Evolutionary conservation across 1,140 invertebrate species (phyloP).

Genomic region (Globodera rostochiensis): DNA sequence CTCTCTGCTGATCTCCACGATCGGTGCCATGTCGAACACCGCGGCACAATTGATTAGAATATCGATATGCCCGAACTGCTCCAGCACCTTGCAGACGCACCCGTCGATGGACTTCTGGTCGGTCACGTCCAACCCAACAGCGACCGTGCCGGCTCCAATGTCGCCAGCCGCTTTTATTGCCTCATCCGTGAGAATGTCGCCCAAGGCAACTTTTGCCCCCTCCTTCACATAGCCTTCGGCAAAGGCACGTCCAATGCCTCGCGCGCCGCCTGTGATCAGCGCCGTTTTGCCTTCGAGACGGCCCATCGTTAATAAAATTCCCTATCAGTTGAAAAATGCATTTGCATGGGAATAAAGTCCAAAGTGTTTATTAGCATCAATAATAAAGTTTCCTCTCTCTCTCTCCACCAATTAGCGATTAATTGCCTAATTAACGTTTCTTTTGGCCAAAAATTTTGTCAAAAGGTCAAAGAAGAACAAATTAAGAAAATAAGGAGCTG

Average conservation of each 20-base stretch:
- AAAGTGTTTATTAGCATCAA: too few species aligned
- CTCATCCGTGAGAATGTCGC: neutral
- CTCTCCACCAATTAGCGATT: too few species aligned
- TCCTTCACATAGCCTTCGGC: neutral
- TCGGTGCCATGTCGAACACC: conserved; percentile 50
- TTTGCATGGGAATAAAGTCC: too few species aligned
- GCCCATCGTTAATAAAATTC: neutral
- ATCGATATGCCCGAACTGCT: conserved; percentile 54
- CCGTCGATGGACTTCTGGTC: conserved; percentile 10
- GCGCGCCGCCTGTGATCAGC: conserved; percentile 7
- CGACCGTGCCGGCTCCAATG: neutral
- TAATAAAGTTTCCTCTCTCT: too few species aligned
- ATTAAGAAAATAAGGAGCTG: too few species aligned
- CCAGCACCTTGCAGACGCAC: conserved; percentile 31
- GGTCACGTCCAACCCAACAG: neutral
- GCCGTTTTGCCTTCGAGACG: neutral
- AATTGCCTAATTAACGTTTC: too few species aligned
- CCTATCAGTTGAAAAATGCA: too few species aligned
- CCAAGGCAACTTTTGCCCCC: conserved; percentile 4
- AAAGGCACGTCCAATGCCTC: conserved; percentile 11
- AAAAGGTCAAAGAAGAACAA: too few species aligned
- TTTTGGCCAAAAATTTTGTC: too few species aligned
- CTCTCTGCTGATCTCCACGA: conserved; percentile 59
- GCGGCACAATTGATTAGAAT: conserved; percentile 66
- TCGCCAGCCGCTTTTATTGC: neutral